Base-by-base conservation (phyloP, 2,797 vertebrate species). In the Argentina silus region DNA sequence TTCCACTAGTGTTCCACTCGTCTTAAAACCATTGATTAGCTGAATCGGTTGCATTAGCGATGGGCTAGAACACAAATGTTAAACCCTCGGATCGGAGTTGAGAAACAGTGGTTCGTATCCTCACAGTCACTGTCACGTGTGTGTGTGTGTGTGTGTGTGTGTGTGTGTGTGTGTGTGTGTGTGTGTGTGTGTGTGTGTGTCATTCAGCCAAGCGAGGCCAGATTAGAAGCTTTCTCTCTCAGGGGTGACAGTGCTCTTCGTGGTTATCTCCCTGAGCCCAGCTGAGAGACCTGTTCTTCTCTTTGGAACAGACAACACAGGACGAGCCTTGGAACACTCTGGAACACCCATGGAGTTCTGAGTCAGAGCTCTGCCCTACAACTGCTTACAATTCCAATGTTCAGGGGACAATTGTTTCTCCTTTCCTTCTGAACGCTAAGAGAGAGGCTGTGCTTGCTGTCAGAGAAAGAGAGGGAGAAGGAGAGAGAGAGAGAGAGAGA, bases 401-500 rank as follows among this genome's bases (percentile, higher is more conserved):
- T 17, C 51, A 8, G 6, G 57, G 57, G 23, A 53, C 23, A 0
- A 14, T 12, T 23, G 21, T 11, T 60, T 36, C 5, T 36, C 21
- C 48, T 14, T 3, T 3, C 48, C 1, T 27, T 21, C 57, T 1
- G 10, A 59, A 59, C 0, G 56, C 19, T 4, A 36, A 11, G 27
- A 36, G 48, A 51, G 10, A 51, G 15, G n/a, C n/a, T 56, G n/a
- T n/a, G 7, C 53, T 17, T 36, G 6, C 15, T 17, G n/a, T 36
- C 6, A 11, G 8, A 10, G 15, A 8, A 9, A 55, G 66, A 68
- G 66, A 55, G 66, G 36, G 27, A 14, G 8, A 45, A 11, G 8
- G 14, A 53, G 63, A 81, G 23, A 1, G 3, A 60, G 56, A 60
- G 71, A 75, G 69, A 0, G n/a, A 12, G 19, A 77, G 73, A 62